Evolutionary conservation across 1,140 invertebrate genomes (phyloP).

Genomic region (Drosophila eugracilis): DNA sequence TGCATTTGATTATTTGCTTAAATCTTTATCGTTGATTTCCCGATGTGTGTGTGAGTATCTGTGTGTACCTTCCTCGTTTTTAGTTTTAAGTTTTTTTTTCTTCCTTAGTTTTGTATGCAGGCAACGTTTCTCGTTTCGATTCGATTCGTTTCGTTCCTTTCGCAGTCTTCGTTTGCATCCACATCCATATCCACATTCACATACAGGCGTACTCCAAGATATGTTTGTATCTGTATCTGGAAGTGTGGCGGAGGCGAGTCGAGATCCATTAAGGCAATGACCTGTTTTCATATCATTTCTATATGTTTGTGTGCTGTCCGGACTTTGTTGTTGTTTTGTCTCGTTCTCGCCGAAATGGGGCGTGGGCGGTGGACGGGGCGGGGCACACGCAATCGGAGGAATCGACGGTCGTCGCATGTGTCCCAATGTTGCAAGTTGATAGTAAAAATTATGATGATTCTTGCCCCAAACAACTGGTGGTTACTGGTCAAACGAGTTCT

Average conservation of each 20-base stretch:
- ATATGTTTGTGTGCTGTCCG: constrained; percentile 24
- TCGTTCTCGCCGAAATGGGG: constrained; percentile 41
- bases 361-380: constrained; percentile 56
- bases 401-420: constrained; percentile 62
- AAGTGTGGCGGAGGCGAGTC: constrained; percentile 38
- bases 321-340: constrained; percentile 79
- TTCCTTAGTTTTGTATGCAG: constrained; percentile 71
- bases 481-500: constrained; percentile 79
- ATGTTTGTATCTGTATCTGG: constrained; percentile 38
- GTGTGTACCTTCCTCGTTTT: constrained; percentile 59
- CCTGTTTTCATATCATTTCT: constrained; percentile 82
- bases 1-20: constrained; percentile 82
- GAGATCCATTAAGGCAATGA: constrained; percentile 84
- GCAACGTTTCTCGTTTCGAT: constrained; percentile 58
- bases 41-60: constrained; percentile 29
- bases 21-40: constrained; percentile 78
- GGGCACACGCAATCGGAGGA: constrained; percentile 71
- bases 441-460: constrained; percentile 83
- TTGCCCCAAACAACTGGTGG: constrained; percentile 68
- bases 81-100: constrained; percentile 39
- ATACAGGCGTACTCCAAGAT: constrained; percentile 5
- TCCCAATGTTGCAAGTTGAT: constrained; percentile 81
- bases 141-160: constrained; percentile 43
- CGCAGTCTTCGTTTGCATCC: constrained; percentile 66
- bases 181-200: constrained; percentile 43